These are phyloP conservation scores for Gallirallus australis DNA, from an alignment of 2,797 vertebrate genomes.

Conservation along the genomic window DNA sequence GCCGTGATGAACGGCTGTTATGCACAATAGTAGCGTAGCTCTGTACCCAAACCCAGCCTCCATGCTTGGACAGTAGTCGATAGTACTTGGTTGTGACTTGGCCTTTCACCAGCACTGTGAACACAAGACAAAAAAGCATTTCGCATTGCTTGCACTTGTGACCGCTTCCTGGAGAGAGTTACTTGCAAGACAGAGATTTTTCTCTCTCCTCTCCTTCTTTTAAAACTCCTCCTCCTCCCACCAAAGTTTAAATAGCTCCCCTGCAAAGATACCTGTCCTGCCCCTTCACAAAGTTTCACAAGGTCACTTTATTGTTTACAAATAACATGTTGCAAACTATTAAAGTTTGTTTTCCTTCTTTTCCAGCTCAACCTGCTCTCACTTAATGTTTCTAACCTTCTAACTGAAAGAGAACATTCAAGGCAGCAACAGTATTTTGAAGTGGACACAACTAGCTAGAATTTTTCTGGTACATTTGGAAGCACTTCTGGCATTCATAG, in stretches of 20 bases:
- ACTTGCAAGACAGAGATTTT: background rate
- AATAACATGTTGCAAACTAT: background rate
- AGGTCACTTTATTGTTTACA: background rate
- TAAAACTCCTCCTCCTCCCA: background rate
- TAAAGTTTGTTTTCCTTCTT: background rate
- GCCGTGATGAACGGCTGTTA: conserved; percentile 86
- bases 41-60: conserved; percentile 87
- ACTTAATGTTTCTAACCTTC: background rate
- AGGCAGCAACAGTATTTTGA: background rate
- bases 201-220: background rate
- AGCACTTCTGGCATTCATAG: background rate
- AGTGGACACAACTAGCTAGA: background rate
- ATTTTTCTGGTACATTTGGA: background rate
- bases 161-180: background rate
- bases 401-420: background rate
- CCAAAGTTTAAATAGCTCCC: background rate
- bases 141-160: background rate
- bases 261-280: background rate
- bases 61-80: conserved; percentile 82
- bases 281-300: background rate
- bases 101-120: conserved; percentile 92
- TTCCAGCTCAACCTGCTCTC: background rate
- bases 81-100: conserved; percentile 89
- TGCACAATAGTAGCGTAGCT: conserved; percentile 86
- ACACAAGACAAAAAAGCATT: background rate